Base-by-base conservation (phyloP, 2,113 vertebrate genomes). In the Phalacrocorax brasilianus region DNA sequence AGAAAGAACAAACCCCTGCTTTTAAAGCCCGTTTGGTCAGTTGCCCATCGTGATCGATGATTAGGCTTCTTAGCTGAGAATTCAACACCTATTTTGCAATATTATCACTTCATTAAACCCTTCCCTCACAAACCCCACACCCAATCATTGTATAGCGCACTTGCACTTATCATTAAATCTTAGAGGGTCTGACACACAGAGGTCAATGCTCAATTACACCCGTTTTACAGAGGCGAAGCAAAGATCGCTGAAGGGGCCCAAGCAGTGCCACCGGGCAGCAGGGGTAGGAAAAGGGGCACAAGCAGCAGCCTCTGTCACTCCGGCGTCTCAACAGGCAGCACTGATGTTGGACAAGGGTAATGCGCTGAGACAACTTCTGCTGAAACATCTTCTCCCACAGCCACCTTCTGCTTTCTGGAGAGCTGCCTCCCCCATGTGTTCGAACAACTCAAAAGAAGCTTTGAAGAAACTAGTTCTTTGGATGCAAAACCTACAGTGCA, bases 11-110 rank as follows among this genome's bases (percentile, higher is more conserved):
- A 94, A 93, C 19, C 62, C 58, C 12, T 11, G 50, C 74, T 88
- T 94, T 94, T 87, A 89, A 72, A 96, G 91, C 81, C 52, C 11
- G 1, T 78, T 88, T 92, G 84, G 91, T 95, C 80, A 88, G 80
- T 18, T 95, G 91, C 96, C 96, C 88, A 96, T 96, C 91, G 8
- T 9, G 87, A 94, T 93, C 53, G 26, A 94, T 96, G 93, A 96
- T 95, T 22, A 75, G 91, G 80, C 91, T 88, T 35, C 89, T 90
- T 21, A 73, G 77, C 0, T 85, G 89, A 95, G 80, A 96, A 95
- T 81, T 92, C 92, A 92, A 87, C 97, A 95, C 95, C 84, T 94
- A 85, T 93, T 97, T 87, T 95, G 95, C 92, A 97, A 83, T 95
- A 83, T 91, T 91, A 95, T 89, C 95, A 79, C 91, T 94, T 85